Conservation (phyloP, 1,140 invertebrate species). For the Wasmannia auropunctata region DNA sequence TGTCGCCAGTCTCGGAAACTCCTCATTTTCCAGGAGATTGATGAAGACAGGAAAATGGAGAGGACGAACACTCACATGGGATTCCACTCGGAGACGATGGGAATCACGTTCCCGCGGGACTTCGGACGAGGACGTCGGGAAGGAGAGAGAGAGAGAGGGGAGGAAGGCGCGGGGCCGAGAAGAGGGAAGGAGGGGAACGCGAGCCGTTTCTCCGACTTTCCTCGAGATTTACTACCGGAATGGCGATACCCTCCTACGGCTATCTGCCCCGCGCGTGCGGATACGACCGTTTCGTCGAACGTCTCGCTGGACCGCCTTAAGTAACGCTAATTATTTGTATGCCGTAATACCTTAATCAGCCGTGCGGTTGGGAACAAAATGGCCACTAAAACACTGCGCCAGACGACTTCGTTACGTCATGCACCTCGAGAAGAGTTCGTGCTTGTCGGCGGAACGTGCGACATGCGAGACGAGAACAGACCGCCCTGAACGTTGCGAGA, state of each 20-base stretch:
- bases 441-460: background rate
- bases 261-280: constrained; percentile 8
- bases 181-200: background rate
- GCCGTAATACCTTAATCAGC: constrained; percentile 82
- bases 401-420: constrained; percentile 79
- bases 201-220: constrained; percentile 44
- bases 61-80: too few relatives aligned
- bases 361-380: constrained; percentile 82
- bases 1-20: background rate
- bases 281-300: constrained; percentile 9
- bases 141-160: too few relatives aligned
- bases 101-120: background rate
- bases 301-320: constrained; percentile 67
- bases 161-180: background rate
- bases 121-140: background rate
- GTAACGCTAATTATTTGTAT: constrained; percentile 76
- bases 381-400: constrained; percentile 78
- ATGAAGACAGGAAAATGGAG: background rate
- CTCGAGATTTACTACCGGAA: constrained; percentile 50
- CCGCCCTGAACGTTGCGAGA: background rate
- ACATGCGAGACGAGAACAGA: background rate
- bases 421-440: background rate
- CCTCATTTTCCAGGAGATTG: background rate
- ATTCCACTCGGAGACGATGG: background rate
- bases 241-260: constrained; percentile 45